phyloP scores from a whole-genome alignment of 2,797 vertebrate species.

The Pachyuromys duprasi region DNA sequence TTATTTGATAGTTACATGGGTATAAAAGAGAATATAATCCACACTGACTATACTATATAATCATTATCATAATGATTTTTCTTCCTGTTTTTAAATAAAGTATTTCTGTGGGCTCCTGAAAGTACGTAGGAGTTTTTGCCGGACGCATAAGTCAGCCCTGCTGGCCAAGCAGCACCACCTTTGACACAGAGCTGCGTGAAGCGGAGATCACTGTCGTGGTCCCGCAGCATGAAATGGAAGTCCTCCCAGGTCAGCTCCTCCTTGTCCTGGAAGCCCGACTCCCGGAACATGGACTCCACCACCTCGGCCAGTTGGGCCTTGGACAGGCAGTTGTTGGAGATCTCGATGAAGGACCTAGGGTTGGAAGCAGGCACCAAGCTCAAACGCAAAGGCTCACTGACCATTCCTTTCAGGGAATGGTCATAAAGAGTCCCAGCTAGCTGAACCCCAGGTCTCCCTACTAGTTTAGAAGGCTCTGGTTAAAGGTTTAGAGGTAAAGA shows the following conservation, averaged over 20 bases:
- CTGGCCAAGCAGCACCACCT: slow-evolving; percentile 89
- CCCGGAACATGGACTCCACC: slow-evolving; percentile 93
- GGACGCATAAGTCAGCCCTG: slow-evolving; percentile 86
- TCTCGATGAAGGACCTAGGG: slow-evolving; percentile 95
- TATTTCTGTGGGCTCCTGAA: not conserved
- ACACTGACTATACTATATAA: not conserved
- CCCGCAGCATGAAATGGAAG: slow-evolving; percentile 95
- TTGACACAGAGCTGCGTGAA: slow-evolving; percentile 93
- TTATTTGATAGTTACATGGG: not conserved
- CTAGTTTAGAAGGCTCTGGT: not conserved
- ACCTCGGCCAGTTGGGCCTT: slow-evolving; percentile 93
- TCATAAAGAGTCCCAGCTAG: not conserved
- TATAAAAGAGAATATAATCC: slow-evolving; percentile 27
- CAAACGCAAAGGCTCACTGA: not conserved
- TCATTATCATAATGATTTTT: slow-evolving; percentile 15
- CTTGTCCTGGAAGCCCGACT: slow-evolving; percentile 92
- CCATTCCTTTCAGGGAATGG: not conserved
- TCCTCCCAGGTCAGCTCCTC: slow-evolving; percentile 95
- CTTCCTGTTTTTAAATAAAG: slow-evolving; percentile 43
- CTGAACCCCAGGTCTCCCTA: not conserved
- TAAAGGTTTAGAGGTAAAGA: not conserved
- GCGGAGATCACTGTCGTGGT: slow-evolving; percentile 93
- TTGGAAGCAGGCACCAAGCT: not conserved
- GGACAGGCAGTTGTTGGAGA: slow-evolving; percentile 95
- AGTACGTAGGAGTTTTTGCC: slow-evolving; percentile 88